phyloP scores from a whole-genome alignment of 2,797 vertebrate species.

The Anguilla pacifica region DNA sequence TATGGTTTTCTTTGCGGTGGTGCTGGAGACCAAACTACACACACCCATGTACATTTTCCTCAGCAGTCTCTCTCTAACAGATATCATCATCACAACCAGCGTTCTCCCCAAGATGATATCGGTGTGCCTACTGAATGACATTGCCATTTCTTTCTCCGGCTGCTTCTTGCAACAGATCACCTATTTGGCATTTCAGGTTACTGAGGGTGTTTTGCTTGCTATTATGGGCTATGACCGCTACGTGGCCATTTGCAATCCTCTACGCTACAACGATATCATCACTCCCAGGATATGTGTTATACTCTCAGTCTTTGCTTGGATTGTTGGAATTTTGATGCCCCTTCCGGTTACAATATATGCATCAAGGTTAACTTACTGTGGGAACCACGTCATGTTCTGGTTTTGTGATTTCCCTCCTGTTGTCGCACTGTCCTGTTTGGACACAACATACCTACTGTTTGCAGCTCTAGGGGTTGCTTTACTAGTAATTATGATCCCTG shows the following conservation, averaged over 20 bases:
- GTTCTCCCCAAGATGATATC: slow-evolving; percentile 32
- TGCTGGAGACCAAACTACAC: not conserved
- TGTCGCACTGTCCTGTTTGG: slow-evolving; percentile 17
- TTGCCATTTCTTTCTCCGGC: not conserved
- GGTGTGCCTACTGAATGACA: slow-evolving; percentile 17
- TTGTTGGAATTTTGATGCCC: not conserved
- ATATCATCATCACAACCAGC: slow-evolving; percentile 27
- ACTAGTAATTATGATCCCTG: not conserved
- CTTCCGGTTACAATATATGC: not conserved
- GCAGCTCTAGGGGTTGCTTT: slow-evolving; percentile 5
- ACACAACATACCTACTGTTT: not conserved
- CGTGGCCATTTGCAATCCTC: slow-evolving; percentile 27
- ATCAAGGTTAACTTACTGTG: slow-evolving; percentile 1
- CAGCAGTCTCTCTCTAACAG: slow-evolving; percentile 13
- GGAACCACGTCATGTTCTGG: not conserved
- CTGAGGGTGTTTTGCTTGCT: not conserved
- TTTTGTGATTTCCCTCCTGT: slow-evolving; percentile 28
- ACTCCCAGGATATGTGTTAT: not conserved
- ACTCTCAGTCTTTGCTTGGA: not conserved
- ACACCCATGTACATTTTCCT: slow-evolving; percentile 31
- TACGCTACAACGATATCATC: slow-evolving; percentile 25
- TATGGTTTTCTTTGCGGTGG: slow-evolving; percentile 1
- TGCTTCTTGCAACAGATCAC: slow-evolving; percentile 7
- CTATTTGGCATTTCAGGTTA: not conserved
- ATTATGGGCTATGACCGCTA: slow-evolving; percentile 27